Evolutionary conservation across 1,140 invertebrate species (phyloP).

Genomic region (Schlechtendalia chinensis): DNA sequence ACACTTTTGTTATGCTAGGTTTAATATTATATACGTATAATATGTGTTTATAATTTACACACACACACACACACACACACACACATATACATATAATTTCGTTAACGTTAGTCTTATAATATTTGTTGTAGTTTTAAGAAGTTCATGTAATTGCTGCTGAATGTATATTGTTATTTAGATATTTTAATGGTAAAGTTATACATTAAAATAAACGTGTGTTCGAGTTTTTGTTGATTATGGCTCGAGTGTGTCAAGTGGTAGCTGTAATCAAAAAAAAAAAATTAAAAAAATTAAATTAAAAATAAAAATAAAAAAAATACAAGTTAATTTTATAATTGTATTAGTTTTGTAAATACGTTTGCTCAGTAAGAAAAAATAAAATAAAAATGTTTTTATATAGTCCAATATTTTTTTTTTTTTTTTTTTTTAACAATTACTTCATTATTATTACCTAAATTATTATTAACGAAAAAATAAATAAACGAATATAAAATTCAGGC

Average conservation of each 20-base stretch:
- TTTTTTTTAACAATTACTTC: background rate
- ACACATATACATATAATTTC: constrained; percentile 5
- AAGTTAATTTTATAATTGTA: constrained; percentile 8
- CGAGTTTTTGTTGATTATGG: constrained; percentile 1
- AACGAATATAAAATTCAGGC: background rate
- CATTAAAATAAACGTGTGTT: background rate
- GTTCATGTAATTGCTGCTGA: background rate
- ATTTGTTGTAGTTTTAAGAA: constrained; percentile 40
- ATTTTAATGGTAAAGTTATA: background rate
- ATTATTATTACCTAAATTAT: background rate
- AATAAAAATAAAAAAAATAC: too few species aligned
- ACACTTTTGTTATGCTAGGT: constrained; percentile 33
- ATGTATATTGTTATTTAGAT: constrained; percentile 39
- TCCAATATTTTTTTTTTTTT: background rate
- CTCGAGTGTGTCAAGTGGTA: constrained; percentile 8
- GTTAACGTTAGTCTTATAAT: constrained; percentile 28
- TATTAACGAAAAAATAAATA: background rate
- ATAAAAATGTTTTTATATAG: background rate
- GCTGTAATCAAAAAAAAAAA: constrained; percentile 39
- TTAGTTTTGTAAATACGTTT: constrained; percentile 40
- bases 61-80: background rate
- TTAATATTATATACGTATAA: background rate
- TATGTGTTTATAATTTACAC: background rate
- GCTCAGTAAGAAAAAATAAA: constrained; percentile 21
- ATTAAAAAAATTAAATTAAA: too few species aligned